These are phyloP conservation scores for Teinopalpus imperialis DNA, from an alignment of 2,888 invertebrate species.

Conservation along the genomic window DNA sequence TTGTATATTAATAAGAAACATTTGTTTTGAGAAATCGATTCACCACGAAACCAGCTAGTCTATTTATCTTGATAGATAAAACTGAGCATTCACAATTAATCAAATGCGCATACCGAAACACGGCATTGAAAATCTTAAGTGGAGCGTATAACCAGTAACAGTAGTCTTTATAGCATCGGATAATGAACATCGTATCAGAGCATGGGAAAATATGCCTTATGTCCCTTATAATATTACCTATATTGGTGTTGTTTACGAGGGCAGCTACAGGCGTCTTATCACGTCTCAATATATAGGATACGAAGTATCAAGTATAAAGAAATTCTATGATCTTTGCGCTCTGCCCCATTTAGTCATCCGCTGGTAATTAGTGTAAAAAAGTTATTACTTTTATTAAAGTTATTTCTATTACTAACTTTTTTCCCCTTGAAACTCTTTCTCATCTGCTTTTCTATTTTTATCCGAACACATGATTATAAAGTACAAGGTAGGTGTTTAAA, in stretches of 20 bases:
- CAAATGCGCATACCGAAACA: not conserved
- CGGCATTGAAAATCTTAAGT: constrained; percentile 11
- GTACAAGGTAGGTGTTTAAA: too few species aligned
- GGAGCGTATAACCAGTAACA: constrained; percentile 8
- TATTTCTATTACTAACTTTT: too few species aligned
- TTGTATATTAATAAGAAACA: too few species aligned
- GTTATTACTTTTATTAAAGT: too few species aligned
- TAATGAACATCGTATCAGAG: not conserved
- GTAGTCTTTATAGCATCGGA: constrained; percentile 8
- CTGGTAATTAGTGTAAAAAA: constrained; percentile 22
- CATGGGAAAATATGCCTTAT: constrained; percentile 40
- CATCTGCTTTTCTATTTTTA: too few species aligned
- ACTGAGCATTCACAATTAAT: constrained; percentile 1
- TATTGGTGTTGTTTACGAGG: constrained; percentile 25
- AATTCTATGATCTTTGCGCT: constrained; percentile 40
- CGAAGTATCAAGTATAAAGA: constrained; percentile 43
- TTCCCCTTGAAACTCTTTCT: too few species aligned
- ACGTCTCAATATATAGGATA: constrained; percentile 62
- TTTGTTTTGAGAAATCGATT: too few species aligned
- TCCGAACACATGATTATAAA: too few species aligned
- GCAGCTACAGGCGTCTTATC: constrained; percentile 43
- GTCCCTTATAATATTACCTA: constrained; percentile 33
- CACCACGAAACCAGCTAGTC: not conserved
- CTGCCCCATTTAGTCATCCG: constrained; percentile 19
- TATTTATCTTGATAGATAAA: not conserved